phyloP scores from a whole-genome alignment of 2,113 vertebrate genomes.

The Xiphias gladius region DNA sequence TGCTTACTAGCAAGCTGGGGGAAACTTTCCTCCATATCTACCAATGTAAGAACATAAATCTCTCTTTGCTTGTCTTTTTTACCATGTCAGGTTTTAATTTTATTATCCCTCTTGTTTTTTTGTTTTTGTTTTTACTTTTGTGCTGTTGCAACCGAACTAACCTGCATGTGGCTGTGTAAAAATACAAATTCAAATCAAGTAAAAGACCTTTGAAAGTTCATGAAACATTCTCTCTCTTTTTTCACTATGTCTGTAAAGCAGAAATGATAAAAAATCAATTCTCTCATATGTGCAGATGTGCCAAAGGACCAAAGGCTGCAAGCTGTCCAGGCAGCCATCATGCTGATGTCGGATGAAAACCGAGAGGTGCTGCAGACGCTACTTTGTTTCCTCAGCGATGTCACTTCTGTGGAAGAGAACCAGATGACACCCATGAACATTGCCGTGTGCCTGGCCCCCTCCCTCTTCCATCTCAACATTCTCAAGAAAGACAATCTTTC shows the following conservation, averaged over 20 bases:
- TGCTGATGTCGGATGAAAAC: conserved; percentile 97
- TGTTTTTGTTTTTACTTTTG: too few relatives aligned
- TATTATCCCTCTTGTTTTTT: background rate
- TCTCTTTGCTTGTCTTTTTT: background rate
- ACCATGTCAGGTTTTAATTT: background rate
- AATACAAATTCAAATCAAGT: background rate
- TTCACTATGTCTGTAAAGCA: background rate
- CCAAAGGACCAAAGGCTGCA: conserved; percentile 95
- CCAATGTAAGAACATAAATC: conserved; percentile 88
- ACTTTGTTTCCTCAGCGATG: conserved; percentile 94
- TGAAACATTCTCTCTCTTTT: background rate
- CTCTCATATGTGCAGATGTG: conserved; percentile 85
- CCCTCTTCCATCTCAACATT: conserved; percentile 97
- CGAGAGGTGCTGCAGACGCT: conserved; percentile 94
- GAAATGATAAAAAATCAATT: conserved; percentile 18
- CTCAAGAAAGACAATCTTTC: conserved; percentile 95
- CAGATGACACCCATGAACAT: conserved; percentile 99
- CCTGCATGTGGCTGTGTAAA: background rate
- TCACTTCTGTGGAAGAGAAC: conserved; percentile 94
- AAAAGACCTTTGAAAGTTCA: background rate
- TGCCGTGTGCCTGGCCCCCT: conserved; percentile 96
- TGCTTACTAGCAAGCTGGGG: conserved; percentile 96
- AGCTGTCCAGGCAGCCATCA: conserved; percentile 94
- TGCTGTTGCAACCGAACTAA: background rate
- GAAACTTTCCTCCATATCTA: conserved; percentile 99